A percentile compares a stretch with the other conserved stretches of the same genome.
These are phyloP conservation scores for Pedionomus torquatus DNA, from an alignment of 2,113 vertebrate genomes.

Conservation along the genomic window DNA sequence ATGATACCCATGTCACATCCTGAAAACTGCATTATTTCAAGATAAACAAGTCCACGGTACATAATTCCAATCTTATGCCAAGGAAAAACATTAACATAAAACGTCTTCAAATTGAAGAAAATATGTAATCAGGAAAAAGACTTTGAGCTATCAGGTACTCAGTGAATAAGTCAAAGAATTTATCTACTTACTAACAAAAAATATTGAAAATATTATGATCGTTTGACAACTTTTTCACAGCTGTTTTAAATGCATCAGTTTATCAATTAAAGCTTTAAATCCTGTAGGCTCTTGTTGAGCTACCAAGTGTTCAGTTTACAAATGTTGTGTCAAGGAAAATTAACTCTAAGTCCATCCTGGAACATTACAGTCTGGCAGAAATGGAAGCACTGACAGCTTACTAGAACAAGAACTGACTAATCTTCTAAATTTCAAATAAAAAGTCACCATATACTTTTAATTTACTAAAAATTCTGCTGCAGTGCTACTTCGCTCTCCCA, in stretches of 20 bases:
- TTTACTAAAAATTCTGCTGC: neutral
- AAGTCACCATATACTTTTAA: neutral
- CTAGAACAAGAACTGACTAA: neutral
- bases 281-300: neutral
- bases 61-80: neutral
- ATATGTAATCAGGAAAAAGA: neutral
- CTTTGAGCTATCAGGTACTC: neutral
- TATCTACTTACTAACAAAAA: neutral
- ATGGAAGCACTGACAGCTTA: neutral
- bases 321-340: neutral
- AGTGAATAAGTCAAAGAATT: neutral
- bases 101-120: neutral
- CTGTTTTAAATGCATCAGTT: neutral
- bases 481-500: neutral
- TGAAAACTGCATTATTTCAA: neutral
- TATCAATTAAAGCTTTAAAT: neutral
- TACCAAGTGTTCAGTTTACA: neutral
- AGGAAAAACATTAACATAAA: neutral
- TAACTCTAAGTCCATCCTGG: neutral
- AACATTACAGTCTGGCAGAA: neutral
- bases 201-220: fast-evolving
- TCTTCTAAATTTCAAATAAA: neutral
- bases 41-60: neutral
- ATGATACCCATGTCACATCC: neutral
- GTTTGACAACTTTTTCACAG: neutral